A percentile compares a stretch with the other conserved stretches of the same genome.
These are phyloP conservation scores for Leptopilina boulardi DNA, from an alignment of 1,140 invertebrate species.

Conservation along the genomic window DNA sequence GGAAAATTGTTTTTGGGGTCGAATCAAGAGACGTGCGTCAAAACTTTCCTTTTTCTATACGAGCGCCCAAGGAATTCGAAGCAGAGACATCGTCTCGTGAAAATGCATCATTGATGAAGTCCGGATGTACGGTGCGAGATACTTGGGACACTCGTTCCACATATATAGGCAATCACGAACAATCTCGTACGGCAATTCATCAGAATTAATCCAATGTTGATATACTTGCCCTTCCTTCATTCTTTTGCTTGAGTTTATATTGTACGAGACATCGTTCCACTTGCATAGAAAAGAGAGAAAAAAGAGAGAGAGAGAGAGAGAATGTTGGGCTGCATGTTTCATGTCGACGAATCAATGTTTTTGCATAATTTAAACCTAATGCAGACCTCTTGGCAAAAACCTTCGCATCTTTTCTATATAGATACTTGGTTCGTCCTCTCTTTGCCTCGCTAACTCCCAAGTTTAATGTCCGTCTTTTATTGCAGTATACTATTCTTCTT, in stretches of 20 bases:
- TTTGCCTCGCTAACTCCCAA: background rate
- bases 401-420: slow-evolving; percentile 9
- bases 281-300: background rate
- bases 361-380: slow-evolving; percentile 58
- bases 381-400: background rate
- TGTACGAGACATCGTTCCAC: slow-evolving; percentile 34
- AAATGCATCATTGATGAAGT: slow-evolving; percentile 30
- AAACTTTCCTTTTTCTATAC: slow-evolving; percentile 19
- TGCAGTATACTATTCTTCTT: background rate
- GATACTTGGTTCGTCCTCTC: background rate
- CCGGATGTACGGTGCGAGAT: background rate
- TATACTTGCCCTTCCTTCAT: background rate
- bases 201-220: slow-evolving; percentile 54
- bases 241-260: slow-evolving; percentile 31
- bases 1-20: slow-evolving; percentile 4
- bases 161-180: slow-evolving; percentile 44
- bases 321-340: slow-evolving; percentile 36
- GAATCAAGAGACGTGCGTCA: slow-evolving; percentile 5
- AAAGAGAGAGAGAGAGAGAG: background rate
- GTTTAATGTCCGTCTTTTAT: slow-evolving; percentile 38
- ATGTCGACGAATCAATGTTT: slow-evolving; percentile 56
- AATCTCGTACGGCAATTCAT: slow-evolving; percentile 47
- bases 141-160: background rate
- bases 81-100: slow-evolving; percentile 1
- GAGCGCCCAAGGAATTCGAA: slow-evolving; percentile 3